Conservation (phyloP, 2,113 vertebrate genomes). For the Macquaria australasica region DNA sequence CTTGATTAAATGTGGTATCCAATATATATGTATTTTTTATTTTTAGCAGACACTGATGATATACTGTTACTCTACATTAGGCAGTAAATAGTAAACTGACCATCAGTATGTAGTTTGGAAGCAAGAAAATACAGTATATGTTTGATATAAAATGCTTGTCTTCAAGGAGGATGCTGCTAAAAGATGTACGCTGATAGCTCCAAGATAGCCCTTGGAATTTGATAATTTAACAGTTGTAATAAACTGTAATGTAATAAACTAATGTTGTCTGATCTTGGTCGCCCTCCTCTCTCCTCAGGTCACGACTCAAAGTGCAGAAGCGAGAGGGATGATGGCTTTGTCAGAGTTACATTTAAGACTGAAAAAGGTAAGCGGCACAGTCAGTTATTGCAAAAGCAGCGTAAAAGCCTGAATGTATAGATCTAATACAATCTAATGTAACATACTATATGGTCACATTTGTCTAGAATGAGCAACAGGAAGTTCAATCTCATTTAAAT, state of each 20-base stretch:
- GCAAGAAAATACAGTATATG: background rate
- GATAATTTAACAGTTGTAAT: background rate
- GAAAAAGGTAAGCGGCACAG: slow-evolving; percentile 88
- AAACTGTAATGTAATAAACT: background rate
- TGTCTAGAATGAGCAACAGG: background rate
- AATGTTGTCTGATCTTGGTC: background rate
- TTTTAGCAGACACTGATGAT: background rate
- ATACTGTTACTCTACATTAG: background rate
- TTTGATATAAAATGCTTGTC: background rate
- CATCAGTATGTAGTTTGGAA: background rate
- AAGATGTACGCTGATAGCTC: background rate
- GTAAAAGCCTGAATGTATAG: background rate
- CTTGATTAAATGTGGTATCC: too few relatives aligned
- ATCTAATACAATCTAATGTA: background rate
- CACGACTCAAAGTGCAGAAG: slow-evolving; percentile 88
- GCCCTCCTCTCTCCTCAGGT: slow-evolving; percentile 73
- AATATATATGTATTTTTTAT: too few relatives aligned
- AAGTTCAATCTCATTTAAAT: background rate
- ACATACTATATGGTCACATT: background rate
- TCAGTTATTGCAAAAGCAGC: background rate
- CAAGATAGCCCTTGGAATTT: background rate
- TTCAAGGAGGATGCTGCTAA: background rate
- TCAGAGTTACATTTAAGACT: slow-evolving; percentile 93
- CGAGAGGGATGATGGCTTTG: slow-evolving; percentile 93
- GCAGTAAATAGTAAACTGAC: too few relatives aligned